Conservation (phyloP, 2,797 vertebrate genomes). For the Natrix natrix region DNA sequence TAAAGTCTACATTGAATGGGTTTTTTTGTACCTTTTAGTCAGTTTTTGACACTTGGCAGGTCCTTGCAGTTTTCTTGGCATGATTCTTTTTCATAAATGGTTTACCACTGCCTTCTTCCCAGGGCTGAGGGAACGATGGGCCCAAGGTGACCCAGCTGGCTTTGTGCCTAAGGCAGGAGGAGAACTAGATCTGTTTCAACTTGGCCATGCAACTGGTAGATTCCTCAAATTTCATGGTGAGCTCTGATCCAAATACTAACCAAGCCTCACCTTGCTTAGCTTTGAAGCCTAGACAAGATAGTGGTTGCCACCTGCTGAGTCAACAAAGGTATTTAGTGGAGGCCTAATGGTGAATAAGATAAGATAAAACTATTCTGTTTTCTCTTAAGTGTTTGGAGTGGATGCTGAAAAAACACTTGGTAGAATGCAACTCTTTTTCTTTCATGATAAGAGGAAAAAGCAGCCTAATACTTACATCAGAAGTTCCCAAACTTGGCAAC, state of each 20-base stretch:
- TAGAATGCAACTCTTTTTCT: background rate
- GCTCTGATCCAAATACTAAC: background rate
- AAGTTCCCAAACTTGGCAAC: no score
- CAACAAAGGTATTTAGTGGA: background rate
- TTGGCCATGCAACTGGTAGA: background rate
- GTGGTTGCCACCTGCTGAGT: background rate
- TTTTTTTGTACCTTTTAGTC: background rate
- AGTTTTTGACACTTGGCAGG: background rate
- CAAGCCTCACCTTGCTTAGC: background rate
- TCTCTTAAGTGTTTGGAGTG: background rate
- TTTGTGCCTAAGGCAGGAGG: background rate
- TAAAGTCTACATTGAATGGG: background rate
- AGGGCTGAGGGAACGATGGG: background rate
- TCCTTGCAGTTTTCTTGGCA: background rate
- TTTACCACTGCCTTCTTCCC: background rate
- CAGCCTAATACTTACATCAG: background rate
- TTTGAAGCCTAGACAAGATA: background rate
- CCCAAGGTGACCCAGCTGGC: background rate
- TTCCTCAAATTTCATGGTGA: background rate
- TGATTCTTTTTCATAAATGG: background rate
- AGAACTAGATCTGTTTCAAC: background rate
- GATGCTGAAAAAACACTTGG: background rate
- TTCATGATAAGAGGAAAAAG: background rate
- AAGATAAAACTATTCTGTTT: background rate
- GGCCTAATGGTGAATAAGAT: background rate